phyloP scores from a whole-genome alignment of 2,113 vertebrate species.

The Pavo muticus region DNA sequence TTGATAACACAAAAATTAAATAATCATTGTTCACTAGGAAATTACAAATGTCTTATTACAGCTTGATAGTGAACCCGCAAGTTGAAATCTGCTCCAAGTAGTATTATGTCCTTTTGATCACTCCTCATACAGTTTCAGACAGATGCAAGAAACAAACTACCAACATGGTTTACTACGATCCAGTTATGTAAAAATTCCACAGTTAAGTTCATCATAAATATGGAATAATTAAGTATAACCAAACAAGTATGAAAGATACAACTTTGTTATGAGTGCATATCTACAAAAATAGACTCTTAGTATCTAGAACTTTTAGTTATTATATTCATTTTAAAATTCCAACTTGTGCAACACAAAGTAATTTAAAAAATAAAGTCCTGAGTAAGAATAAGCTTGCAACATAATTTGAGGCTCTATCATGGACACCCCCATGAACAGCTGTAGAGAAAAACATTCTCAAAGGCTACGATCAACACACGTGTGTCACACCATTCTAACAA shows the following conservation, averaged over 20 bases:
- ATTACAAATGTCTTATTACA: constrained; percentile 10
- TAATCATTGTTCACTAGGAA: background rate
- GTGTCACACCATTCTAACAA: background rate
- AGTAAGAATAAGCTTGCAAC: constrained; percentile 21
- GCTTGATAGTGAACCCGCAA: background rate
- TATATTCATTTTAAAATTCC: constrained; percentile 31
- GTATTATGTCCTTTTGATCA: background rate
- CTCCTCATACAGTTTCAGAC: background rate
- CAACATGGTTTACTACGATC: background rate
- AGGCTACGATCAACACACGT: constrained; percentile 18
- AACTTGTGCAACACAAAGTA: constrained; percentile 29
- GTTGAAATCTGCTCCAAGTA: background rate
- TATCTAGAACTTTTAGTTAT: background rate
- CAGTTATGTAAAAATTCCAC: background rate
- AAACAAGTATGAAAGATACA: background rate
- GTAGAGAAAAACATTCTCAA: background rate
- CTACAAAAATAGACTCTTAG: background rate
- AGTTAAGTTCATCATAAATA: constrained; percentile 4
- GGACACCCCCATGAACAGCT: background rate
- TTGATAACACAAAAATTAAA: constrained; percentile 39
- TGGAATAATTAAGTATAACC: background rate
- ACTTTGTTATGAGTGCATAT: background rate
- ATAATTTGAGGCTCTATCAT: constrained; percentile 8
- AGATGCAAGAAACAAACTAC: background rate
- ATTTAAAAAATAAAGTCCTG: constrained; percentile 37